Conservation (phyloP, 92 coral and sea anemone genomes). For the Actinostola sp. region DNA sequence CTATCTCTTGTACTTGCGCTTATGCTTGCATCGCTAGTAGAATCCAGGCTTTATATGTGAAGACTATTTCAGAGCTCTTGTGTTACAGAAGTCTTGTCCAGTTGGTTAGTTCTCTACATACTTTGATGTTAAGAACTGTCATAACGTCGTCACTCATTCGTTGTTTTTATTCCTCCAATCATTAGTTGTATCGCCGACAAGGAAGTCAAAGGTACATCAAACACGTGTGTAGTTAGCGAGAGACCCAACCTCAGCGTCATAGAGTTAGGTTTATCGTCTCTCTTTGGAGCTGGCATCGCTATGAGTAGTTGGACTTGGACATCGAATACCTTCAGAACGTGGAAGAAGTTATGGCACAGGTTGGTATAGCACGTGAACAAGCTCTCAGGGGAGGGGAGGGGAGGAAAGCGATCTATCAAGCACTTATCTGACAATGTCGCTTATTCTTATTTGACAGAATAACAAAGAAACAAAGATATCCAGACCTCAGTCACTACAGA, state of each 20-base stretch:
- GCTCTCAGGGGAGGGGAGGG: not conserved
- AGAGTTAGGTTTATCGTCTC: constrained; percentile 85
- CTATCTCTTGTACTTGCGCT: too few relatives aligned
- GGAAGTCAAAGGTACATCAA: constrained; percentile 60
- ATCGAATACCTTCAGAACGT: constrained; percentile 85
- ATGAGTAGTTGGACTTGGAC: constrained; percentile 99
- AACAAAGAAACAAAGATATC: constrained; percentile 83
- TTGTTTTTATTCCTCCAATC: not conserved
- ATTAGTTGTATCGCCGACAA: constrained; percentile 85
- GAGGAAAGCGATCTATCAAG: not conserved
- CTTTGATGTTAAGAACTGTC: too few relatives aligned
- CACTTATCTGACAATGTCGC: not conserved
- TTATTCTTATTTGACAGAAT: constrained; percentile 41
- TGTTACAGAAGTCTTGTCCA: too few relatives aligned
- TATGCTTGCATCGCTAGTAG: too few relatives aligned
- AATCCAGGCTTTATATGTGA: too few relatives aligned
- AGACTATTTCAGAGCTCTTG: too few relatives aligned
- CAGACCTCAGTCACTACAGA: constrained; percentile 92
- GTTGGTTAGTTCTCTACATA: too few relatives aligned
- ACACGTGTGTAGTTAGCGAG: constrained; percentile 61
- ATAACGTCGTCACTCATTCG: not conserved
- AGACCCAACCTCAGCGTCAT: constrained; percentile 85
- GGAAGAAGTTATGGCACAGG: constrained; percentile 98
- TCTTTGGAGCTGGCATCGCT: constrained; percentile 97
- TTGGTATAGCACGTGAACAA: constrained; percentile 16